phyloP scores from a whole-genome alignment of 2,888 invertebrate genomes.

The Volucella inflata region DNA sequence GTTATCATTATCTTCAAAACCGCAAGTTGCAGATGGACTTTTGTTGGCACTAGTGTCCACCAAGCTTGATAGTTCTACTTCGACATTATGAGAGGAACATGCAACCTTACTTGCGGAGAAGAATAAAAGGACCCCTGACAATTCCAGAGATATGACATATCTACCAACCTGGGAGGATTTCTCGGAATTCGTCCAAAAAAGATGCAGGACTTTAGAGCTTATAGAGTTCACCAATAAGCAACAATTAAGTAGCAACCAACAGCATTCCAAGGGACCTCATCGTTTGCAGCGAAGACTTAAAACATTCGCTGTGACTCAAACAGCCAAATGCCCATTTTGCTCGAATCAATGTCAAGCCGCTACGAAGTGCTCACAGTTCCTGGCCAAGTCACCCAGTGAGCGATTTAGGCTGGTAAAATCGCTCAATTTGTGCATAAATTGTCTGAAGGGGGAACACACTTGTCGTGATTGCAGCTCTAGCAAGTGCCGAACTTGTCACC shows the following conservation, averaged over 20 bases:
- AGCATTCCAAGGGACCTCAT: neutral
- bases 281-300: neutral
- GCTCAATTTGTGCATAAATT: slow-evolving; percentile 20
- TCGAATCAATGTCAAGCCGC: slow-evolving; percentile 1
- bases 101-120: no score
- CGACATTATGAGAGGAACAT: no score
- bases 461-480: slow-evolving; percentile 11
- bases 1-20: neutral
- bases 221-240: slow-evolving; percentile 20
- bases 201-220: slow-evolving; percentile 1
- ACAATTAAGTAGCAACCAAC: neutral
- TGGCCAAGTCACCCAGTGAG: neutral
- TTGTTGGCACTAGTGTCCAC: neutral
- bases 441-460: slow-evolving; percentile 14
- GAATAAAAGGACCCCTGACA: no score
- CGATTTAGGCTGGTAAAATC: slow-evolving; percentile 14
- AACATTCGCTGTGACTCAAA: slow-evolving; percentile 15
- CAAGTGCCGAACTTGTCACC: slow-evolving; percentile 6
- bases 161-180: no score
- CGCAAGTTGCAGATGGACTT: neutral
- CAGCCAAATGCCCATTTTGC: slow-evolving; percentile 1
- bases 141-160: no score
- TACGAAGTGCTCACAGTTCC: neutral
- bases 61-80: neutral
- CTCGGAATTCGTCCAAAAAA: no score